A percentile compares a stretch with the other conserved stretches of the same genome.
phyloP scores from a whole-genome alignment of 2,888 invertebrate genomes.

The Synanthedon tipuliformis region DNA sequence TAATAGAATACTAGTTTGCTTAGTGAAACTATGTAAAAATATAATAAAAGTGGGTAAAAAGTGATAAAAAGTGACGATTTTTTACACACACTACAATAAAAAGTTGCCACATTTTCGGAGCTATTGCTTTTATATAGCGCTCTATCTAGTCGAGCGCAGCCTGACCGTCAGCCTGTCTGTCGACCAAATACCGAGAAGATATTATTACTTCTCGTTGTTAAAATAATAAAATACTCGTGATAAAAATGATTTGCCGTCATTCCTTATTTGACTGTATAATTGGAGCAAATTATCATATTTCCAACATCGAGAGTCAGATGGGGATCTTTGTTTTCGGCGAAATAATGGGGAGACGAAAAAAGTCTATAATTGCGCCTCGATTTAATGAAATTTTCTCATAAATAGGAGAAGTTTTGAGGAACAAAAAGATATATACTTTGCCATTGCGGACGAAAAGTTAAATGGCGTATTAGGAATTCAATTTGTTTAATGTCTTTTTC shows the following conservation, averaged over 20 bases:
- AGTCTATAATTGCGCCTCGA: slow-evolving; percentile 25
- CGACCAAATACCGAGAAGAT: no score
- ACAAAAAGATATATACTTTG: slow-evolving; percentile 45
- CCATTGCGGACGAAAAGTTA: slow-evolving; percentile 50
- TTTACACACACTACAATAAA: no score
- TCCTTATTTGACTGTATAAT: slow-evolving; percentile 14
- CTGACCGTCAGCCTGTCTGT: no score
- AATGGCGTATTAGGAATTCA: slow-evolving; percentile 59
- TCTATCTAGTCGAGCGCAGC: no score
- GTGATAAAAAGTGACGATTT: no score
- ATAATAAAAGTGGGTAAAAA: no score
- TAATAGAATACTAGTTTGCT: no score
- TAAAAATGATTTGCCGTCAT: not conserved
- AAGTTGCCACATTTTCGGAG: no score
- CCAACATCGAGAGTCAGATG: slow-evolving; percentile 2
- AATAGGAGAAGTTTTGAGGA: slow-evolving; percentile 46
- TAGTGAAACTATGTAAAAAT: no score
- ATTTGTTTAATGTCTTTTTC: slow-evolving; percentile 44
- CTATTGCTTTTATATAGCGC: no score
- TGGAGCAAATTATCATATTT: slow-evolving; percentile 40
- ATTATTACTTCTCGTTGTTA: no score
- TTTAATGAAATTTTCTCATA: slow-evolving; percentile 44
- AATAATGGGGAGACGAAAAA: slow-evolving; percentile 19
- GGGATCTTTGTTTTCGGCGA: slow-evolving; percentile 6
- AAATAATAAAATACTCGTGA: no score